phyloP scores from a whole-genome alignment of 2,888 invertebrate genomes.

The Leucoma salicis region DNA sequence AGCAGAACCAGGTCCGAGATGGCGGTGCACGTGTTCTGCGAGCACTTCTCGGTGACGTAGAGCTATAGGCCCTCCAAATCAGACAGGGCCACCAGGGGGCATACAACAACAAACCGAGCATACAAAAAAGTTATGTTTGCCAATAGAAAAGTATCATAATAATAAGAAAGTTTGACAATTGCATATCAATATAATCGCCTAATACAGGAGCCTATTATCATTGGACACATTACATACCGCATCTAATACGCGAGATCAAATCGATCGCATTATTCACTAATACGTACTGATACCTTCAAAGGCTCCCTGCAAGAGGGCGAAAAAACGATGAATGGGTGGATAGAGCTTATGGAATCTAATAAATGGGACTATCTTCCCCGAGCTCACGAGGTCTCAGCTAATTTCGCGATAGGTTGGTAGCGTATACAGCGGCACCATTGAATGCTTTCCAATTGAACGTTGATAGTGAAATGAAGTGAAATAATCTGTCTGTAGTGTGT shows the following conservation, averaged over 20 bases:
- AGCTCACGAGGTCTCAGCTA: conserved; percentile 52
- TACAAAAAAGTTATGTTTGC: no score
- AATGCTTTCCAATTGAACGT: conserved; percentile 14
- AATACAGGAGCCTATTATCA: conserved; percentile 71
- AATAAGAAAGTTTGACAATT: conserved; percentile 48
- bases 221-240: conserved; percentile 62
- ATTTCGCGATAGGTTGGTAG: conserved; percentile 45
- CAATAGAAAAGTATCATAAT: no score
- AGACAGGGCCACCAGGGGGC: no score
- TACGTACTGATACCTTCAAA: conserved; percentile 67
- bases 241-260: conserved; percentile 71
- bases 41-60: no score
- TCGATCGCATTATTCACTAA: conserved; percentile 77
- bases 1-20: no score
- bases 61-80: no score
- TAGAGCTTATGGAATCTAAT: conserved; percentile 79
- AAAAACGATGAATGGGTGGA: conserved; percentile 77
- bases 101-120: no score
- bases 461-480: conserved; percentile 10
- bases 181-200: conserved; percentile 53
- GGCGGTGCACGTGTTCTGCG: no score
- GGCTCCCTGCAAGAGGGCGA: conserved; percentile 63
- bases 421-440: conserved; percentile 29
- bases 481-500: conserved; percentile 1
- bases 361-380: conserved; percentile 70